Evolutionary conservation across 2,113 vertebrate genomes (phyloP).

Genomic region (Choloepus hoffmanni): DNA sequence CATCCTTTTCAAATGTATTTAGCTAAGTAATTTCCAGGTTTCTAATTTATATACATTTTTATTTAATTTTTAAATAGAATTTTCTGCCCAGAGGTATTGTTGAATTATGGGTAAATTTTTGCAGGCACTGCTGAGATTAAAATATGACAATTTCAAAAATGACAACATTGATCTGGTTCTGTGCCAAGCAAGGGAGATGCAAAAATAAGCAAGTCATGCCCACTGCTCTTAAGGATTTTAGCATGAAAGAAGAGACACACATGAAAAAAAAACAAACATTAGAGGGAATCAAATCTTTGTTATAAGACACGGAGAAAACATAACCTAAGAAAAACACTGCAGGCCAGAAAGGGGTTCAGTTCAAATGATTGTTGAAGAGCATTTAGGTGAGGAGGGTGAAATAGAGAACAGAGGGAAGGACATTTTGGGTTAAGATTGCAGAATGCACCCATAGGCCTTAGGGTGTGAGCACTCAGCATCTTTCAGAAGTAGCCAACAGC

Average conservation of each 20-base stretch:
- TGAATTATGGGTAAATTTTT: slow-evolving; percentile 2
- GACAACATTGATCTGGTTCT: not conserved
- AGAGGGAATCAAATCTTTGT: not conserved
- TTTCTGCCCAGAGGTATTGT: not conserved
- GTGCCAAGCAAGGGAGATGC: not conserved
- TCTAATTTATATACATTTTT: slow-evolving; percentile 13
- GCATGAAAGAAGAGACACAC: not conserved
- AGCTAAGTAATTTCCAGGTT: not conserved
- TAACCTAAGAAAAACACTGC: not conserved
- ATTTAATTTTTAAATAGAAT: not conserved
- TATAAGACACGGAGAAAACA: not conserved
- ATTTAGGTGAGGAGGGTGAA: not conserved
- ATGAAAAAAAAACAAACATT: not conserved
- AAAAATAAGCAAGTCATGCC: not conserved
- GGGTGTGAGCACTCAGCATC: not conserved
- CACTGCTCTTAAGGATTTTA: not conserved
- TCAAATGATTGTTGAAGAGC: not conserved
- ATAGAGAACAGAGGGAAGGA: not conserved
- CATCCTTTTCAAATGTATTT: not conserved
- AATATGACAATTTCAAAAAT: not conserved
- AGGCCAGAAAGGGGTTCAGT: not conserved
- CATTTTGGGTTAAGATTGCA: not conserved
- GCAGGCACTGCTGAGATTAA: not conserved
- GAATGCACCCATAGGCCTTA: not conserved
- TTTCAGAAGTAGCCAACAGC: not conserved